Evolutionary conservation across 2,797 vertebrate species (phyloP).

Genomic region (Phataginus tricuspis): DNA sequence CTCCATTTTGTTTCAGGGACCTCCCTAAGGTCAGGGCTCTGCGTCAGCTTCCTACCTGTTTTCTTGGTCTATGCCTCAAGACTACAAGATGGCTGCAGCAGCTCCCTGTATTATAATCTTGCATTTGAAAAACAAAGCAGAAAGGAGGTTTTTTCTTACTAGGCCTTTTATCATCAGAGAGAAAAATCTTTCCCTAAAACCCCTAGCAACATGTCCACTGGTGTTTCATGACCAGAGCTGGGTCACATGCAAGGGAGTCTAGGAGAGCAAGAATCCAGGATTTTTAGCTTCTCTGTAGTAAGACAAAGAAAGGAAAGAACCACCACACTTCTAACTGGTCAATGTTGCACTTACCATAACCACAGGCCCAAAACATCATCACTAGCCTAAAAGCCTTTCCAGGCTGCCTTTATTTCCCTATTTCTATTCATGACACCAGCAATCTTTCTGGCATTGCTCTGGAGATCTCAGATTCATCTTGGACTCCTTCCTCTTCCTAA

Average conservation of each 20-base stretch:
- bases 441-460: not conserved
- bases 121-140: not conserved
- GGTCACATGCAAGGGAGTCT: not conserved
- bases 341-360: fast-evolving
- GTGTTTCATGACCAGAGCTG: not conserved
- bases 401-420: not conserved
- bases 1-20: not conserved
- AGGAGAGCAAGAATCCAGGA: not conserved
- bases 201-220: not conserved
- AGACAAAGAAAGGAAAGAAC: not conserved
- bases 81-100: not conserved
- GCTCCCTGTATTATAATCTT: not conserved
- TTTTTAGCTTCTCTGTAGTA: not conserved
- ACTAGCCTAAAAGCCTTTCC: not conserved
- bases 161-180: not conserved
- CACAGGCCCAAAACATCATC: not conserved
- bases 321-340: not conserved
- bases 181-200: not conserved
- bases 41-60: not conserved
- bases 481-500: not conserved
- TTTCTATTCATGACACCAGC: not conserved
- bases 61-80: not conserved
- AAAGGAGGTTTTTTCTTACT: not conserved
- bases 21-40: not conserved
- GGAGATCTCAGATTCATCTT: not conserved